These are phyloP conservation scores for Drosophila bifasciata DNA, from an alignment of 1,140 invertebrate genomes.

Conservation along the genomic window DNA sequence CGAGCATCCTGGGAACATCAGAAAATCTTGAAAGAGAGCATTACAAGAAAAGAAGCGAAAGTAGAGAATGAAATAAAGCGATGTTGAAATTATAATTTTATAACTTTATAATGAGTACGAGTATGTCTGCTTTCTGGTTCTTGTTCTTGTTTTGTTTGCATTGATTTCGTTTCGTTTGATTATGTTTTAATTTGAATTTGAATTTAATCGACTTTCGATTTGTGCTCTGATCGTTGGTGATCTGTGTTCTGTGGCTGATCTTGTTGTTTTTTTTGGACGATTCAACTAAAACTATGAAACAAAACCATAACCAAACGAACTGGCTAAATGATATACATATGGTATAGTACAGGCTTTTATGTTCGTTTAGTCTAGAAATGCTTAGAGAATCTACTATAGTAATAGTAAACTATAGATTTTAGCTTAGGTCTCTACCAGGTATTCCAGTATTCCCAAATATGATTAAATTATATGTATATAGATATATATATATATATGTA, in stretches of 20 bases:
- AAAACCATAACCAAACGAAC: constrained; percentile 32
- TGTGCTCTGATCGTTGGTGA: constrained; percentile 5
- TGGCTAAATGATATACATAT: constrained; percentile 26
- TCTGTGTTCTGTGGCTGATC: constrained; percentile 62
- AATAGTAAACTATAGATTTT: constrained; percentile 28
- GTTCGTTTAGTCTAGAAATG: constrained; percentile 23
- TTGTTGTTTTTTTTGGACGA: constrained; percentile 49
- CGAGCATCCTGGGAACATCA: constrained; percentile 93
- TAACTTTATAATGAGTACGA: constrained; percentile 63
- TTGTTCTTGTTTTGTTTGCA: not conserved
- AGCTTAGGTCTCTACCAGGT: constrained; percentile 3
- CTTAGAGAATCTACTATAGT: constrained; percentile 41
- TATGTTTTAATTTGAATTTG: constrained; percentile 19
- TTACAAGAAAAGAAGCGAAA: constrained; percentile 77
- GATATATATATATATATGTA: not conserved
- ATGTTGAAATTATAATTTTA: constrained; percentile 76
- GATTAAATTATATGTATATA: constrained; percentile 16
- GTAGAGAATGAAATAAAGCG: constrained; percentile 79
- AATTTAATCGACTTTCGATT: constrained; percentile 22
- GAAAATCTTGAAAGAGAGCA: constrained; percentile 85
- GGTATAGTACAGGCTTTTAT: constrained; percentile 27
- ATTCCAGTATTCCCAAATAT: constrained; percentile 6
- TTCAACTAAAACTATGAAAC: constrained; percentile 56
- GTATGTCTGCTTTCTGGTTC: constrained; percentile 28
- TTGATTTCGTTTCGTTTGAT: constrained; percentile 26